Evolutionary conservation across 2,113 vertebrate species (phyloP).

Genomic region (Caranx melampygus): DNA sequence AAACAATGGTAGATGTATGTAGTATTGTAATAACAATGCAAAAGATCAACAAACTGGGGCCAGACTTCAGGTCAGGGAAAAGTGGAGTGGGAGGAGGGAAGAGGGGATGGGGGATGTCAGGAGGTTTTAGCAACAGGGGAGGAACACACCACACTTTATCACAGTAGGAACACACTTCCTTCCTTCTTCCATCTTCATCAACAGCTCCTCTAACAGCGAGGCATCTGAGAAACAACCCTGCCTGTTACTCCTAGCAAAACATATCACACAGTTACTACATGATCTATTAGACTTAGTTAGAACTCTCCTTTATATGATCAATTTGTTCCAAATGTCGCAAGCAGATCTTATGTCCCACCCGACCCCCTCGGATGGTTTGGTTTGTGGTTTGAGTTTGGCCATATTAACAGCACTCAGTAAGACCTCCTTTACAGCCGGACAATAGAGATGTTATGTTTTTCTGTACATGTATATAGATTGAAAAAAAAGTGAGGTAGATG

Average conservation of each 20-base stretch:
- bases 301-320: background rate
- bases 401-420: conserved; percentile 61
- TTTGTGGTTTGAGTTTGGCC: conserved; percentile 74
- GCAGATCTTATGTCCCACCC: background rate
- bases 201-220: conserved; percentile 10
- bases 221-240: conserved; percentile 1
- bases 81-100: background rate
- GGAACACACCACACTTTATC: background rate
- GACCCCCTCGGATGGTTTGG: conserved; percentile 49
- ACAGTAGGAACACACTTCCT: conserved; percentile 3
- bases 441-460: conserved; percentile 62
- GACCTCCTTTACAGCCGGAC: conserved; percentile 54
- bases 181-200: background rate
- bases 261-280: background rate
- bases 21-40: background rate
- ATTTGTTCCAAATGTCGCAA: background rate
- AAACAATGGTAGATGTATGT: background rate
- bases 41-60: background rate
- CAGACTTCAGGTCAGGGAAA: background rate
- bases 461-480: conserved; percentile 72
- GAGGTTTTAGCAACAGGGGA: conserved; percentile 7
- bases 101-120: background rate
- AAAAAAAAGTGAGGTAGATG: conserved; percentile 85
- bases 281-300: background rate
- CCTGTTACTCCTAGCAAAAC: background rate